phyloP scores from a whole-genome alignment of 1,140 invertebrate genomes.

The Drosophila subpulchrella region DNA sequence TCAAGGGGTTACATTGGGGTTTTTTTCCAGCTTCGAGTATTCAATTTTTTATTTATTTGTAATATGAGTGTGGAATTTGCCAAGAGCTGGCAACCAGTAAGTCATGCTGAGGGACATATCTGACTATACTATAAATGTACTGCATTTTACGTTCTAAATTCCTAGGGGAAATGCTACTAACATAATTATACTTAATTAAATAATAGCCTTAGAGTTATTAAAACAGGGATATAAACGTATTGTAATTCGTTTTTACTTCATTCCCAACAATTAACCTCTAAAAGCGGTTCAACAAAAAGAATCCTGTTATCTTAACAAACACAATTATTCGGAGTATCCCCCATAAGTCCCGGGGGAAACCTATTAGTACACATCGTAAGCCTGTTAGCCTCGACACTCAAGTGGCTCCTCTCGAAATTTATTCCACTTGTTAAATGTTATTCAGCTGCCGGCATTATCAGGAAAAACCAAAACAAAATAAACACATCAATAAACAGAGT shows the following conservation, averaged over 20 bases:
- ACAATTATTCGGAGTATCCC: background rate
- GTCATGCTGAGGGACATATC: background rate
- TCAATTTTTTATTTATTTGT: constrained; percentile 22
- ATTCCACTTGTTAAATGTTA: constrained; percentile 38
- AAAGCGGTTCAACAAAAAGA: background rate
- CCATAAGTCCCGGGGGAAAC: background rate
- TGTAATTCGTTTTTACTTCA: no score
- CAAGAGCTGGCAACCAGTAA: background rate
- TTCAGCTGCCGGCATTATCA: constrained; percentile 55
- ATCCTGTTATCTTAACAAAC: background rate
- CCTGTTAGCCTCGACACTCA: constrained; percentile 28
- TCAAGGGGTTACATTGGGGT: constrained; percentile 3
- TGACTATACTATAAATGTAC: background rate
- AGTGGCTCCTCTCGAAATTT: constrained; percentile 20
- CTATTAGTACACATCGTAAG: constrained; percentile 45
- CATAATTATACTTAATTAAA: background rate
- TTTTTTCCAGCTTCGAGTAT: background rate
- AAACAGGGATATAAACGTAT: background rate
- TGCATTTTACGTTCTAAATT: background rate
- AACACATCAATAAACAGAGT: constrained; percentile 77
- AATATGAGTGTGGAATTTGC: background rate
- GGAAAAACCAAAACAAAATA: constrained; percentile 57
- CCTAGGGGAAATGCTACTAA: background rate
- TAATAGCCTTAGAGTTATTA: background rate
- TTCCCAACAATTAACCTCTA: background rate